Evolutionary conservation across 2,888 invertebrate species (phyloP).

Genomic region (Idaea biselata): DNA sequence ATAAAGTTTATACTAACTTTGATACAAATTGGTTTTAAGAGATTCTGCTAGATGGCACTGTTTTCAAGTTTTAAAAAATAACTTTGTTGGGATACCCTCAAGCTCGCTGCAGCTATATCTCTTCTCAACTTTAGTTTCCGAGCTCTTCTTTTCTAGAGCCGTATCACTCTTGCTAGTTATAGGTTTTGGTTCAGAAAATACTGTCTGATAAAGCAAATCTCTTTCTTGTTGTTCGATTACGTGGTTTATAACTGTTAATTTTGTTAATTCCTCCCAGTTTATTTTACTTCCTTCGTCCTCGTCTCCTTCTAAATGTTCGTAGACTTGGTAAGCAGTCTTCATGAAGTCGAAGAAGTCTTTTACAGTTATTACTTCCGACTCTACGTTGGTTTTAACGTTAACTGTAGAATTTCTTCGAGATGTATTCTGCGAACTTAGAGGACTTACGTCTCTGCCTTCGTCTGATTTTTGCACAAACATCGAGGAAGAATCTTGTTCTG

Average conservation of each 20-base stretch:
- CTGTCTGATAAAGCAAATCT: conserved; percentile 63
- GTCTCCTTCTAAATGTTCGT: conserved; percentile 68
- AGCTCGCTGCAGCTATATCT: conserved; percentile 66
- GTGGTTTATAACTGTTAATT: conserved; percentile 71
- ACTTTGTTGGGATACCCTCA: conserved; percentile 48
- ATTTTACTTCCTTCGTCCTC: conserved; percentile 69
- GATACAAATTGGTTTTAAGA: conserved; percentile 6
- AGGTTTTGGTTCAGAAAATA: conserved; percentile 53
- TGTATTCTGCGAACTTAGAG: conserved; percentile 42
- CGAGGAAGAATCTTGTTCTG: conserved; percentile 57
- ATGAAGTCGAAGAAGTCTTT: conserved; percentile 87
- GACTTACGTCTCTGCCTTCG: conserved; percentile 44
- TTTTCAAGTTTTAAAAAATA: neutral
- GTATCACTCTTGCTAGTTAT: conserved; percentile 66
- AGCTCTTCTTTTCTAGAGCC: conserved; percentile 48
- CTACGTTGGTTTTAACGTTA: conserved; percentile 34
- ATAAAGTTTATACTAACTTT: neutral
- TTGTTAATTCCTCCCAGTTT: conserved; percentile 77
- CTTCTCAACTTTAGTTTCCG: conserved; percentile 51
- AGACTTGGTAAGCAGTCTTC: conserved; percentile 86
- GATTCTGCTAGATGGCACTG: conserved; percentile 33
- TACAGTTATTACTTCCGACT: conserved; percentile 83
- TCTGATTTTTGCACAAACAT: conserved; percentile 66
- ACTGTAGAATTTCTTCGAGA: conserved; percentile 47
- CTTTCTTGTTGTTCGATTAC: conserved; percentile 71